Conservation (phyloP, 2,888 invertebrate genomes). For the Nymphalis urticae region DNA sequence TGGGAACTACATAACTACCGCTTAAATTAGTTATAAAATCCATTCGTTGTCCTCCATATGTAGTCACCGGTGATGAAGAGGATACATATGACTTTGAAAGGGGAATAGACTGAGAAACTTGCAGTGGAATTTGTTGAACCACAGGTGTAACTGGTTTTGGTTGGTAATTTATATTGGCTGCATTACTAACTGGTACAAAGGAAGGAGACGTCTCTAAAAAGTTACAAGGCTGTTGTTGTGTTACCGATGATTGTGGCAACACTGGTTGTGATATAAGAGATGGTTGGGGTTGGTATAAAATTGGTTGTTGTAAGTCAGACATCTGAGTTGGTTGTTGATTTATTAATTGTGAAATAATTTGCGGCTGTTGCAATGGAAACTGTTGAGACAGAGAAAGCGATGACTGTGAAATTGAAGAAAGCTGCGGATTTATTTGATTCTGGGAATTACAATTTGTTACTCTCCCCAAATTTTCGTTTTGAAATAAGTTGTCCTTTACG, state of each 20-base stretch:
- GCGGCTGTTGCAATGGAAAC: constrained; percentile 21
- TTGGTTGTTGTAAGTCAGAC: constrained; percentile 38
- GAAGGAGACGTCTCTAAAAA: constrained; percentile 12
- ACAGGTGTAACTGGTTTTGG: constrained; percentile 16
- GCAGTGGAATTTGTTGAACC: constrained; percentile 28
- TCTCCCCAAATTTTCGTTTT: constrained; percentile 25
- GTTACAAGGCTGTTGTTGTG: constrained; percentile 32
- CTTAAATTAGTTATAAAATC: constrained; percentile 19
- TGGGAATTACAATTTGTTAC: constrained; percentile 18
- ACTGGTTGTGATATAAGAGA: constrained; percentile 31
- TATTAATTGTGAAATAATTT: constrained; percentile 12
- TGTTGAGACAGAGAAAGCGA: constrained; percentile 7
- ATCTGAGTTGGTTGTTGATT: constrained; percentile 42
- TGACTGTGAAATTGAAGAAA: constrained; percentile 15
- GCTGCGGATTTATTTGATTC: constrained; percentile 19
- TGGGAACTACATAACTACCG: constrained; percentile 17
- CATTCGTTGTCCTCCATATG: constrained; percentile 16
- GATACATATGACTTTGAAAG: constrained; percentile 21
- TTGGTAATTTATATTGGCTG: constrained; percentile 19
- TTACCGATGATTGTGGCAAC: constrained; percentile 16
- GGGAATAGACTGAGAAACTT: constrained; percentile 21
- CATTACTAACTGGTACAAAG: constrained; percentile 15
- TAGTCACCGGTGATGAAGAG: constrained; percentile 2
- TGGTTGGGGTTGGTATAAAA: constrained; percentile 27
- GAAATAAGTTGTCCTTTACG: constrained; percentile 15